phyloP scores from a whole-genome alignment of 2,113 vertebrate genomes.

The Athene noctua region DNA sequence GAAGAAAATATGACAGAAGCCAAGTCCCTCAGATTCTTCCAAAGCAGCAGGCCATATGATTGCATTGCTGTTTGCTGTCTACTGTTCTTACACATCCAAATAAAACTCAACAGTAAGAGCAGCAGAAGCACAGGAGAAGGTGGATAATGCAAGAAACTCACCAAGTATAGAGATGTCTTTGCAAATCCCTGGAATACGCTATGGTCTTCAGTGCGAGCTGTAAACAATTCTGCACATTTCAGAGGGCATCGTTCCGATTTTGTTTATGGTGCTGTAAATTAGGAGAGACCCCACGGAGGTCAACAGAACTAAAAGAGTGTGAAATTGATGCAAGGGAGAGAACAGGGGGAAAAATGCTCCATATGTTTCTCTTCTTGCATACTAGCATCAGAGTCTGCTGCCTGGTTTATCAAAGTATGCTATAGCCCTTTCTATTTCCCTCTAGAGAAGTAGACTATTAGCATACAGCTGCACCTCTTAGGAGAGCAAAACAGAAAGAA shows the following conservation, averaged over 20 bases:
- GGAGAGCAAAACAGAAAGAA: background rate
- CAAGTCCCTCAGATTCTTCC: background rate
- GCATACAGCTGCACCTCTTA: constrained; percentile 55
- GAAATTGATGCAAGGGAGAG: background rate
- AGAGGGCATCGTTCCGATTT: background rate
- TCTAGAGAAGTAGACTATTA: constrained; percentile 16
- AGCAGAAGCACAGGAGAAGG: background rate
- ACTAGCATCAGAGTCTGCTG: background rate
- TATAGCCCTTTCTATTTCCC: background rate
- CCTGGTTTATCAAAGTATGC: constrained; percentile 1
- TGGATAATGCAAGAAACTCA: background rate
- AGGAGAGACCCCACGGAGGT: background rate
- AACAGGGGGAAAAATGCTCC: background rate
- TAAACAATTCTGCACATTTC: background rate
- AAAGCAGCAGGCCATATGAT: background rate
- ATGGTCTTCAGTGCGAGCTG: rapidly evolving
- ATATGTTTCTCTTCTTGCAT: background rate
- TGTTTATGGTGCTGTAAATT: background rate
- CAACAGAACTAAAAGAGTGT: constrained; percentile 19
- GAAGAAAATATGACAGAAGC: background rate
- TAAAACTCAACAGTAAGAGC: background rate
- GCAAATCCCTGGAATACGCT: background rate
- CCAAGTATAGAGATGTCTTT: background rate
- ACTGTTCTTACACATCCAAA: background rate
- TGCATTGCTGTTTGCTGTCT: background rate